phyloP scores from a whole-genome alignment of 2,113 vertebrate genomes.

The Tympanuchus pallidicinctus region DNA sequence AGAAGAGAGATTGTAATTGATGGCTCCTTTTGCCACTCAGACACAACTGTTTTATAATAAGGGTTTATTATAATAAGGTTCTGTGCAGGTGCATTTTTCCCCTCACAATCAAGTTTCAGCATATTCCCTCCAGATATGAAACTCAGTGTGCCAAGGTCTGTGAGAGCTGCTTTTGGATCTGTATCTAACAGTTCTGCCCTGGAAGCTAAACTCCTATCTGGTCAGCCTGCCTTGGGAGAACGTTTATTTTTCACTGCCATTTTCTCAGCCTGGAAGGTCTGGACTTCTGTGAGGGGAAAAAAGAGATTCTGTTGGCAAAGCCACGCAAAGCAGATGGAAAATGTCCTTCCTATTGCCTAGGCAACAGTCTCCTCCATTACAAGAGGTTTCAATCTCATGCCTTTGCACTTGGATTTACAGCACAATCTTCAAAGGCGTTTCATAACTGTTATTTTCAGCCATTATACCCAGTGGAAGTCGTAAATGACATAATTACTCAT shows the following conservation, averaged over 20 bases:
- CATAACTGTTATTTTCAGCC: slow-evolving; percentile 17
- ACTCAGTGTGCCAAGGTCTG: background rate
- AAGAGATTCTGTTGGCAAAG: background rate
- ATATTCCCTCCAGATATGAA: background rate
- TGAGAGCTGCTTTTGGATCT: background rate
- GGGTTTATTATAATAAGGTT: background rate
- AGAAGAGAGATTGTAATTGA: background rate
- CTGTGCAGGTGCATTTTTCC: background rate
- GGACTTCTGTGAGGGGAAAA: background rate
- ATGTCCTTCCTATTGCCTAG: slow-evolving; percentile 9
- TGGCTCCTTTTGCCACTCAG: background rate
- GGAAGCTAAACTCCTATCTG: background rate
- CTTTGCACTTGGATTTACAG: slow-evolving; percentile 8
- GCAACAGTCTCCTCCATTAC: slow-evolving; percentile 10
- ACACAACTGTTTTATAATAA: background rate
- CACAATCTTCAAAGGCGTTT: background rate
- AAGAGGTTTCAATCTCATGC: background rate
- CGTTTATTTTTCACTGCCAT: background rate
- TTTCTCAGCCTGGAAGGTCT: background rate
- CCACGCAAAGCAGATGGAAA: background rate
- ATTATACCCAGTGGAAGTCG: background rate
- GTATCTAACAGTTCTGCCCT: background rate
- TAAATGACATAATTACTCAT: slow-evolving; percentile 39
- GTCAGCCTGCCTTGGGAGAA: background rate
- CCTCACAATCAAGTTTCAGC: background rate